Evolutionary conservation across 2,888 invertebrate species (phyloP).

Genomic region (Eumacrocentrus americanus): DNA sequence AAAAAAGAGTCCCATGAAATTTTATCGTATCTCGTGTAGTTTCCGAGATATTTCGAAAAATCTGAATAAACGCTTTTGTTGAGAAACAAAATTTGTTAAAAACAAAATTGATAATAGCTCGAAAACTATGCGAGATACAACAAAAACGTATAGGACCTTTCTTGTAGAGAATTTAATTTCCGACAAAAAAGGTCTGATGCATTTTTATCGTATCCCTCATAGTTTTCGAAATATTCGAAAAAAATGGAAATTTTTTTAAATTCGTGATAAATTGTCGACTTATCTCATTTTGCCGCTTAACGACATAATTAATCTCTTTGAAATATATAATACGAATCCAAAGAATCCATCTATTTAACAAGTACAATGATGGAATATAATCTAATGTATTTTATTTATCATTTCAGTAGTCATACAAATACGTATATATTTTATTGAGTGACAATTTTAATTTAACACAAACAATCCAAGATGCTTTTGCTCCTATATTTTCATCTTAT

Average conservation of each 20-base stretch:
- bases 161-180: not conserved
- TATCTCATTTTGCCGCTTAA: not conserved
- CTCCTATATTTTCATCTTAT: too few relatives aligned
- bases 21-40: not conserved
- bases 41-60: not conserved
- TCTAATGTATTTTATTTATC: too few relatives aligned
- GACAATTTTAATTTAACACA: too few relatives aligned
- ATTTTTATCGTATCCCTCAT: not conserved
- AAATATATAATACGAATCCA: not conserved
- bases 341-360: too few relatives aligned
- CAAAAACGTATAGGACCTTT: not conserved
- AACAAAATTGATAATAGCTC: not conserved
- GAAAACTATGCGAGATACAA: not conserved
- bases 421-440: too few relatives aligned
- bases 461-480: too few relatives aligned
- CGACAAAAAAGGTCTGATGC: not conserved
- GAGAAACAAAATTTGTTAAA: not conserved
- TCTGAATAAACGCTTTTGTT: too few relatives aligned
- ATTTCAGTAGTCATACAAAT: too few relatives aligned
- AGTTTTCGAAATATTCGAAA: not conserved
- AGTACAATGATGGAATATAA: too few relatives aligned
- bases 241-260: constrained; percentile 1
- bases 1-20: not conserved
- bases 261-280: constrained; percentile 28
- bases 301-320: not conserved